Evolutionary conservation across 2,888 invertebrate genomes (phyloP).

Genomic region (Tenthredo amoena): DNA sequence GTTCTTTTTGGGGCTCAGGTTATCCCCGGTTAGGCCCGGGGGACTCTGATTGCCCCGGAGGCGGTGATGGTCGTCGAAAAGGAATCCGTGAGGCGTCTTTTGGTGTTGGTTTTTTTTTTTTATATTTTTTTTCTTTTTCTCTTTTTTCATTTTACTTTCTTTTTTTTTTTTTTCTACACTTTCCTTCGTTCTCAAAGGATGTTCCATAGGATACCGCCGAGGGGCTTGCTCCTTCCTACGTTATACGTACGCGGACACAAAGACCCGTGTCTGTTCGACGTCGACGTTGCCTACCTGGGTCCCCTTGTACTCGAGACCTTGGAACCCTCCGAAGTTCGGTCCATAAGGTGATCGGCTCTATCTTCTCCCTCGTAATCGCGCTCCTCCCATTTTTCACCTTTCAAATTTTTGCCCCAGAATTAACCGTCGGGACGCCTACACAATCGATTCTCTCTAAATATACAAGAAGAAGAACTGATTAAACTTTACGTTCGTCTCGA

Average conservation of each 20-base stretch:
- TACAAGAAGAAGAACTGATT: neutral
- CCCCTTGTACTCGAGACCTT: slow-evolving; percentile 33
- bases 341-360: slow-evolving; percentile 34
- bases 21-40: slow-evolving; percentile 35
- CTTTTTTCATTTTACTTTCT: neutral
- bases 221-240: slow-evolving; percentile 6
- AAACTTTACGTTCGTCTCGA: too few species aligned
- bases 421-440: neutral
- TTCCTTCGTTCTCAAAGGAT: slow-evolving; percentile 43
- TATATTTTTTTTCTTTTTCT: neutral
- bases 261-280: slow-evolving; percentile 36
- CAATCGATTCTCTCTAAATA: neutral
- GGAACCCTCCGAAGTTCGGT: neutral
- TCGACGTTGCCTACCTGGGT: slow-evolving; percentile 32
- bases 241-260: slow-evolving; percentile 44
- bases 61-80: slow-evolving; percentile 15
- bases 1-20: slow-evolving; percentile 6
- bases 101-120: neutral
- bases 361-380: slow-evolving; percentile 26
- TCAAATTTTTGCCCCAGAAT: slow-evolving; percentile 14
- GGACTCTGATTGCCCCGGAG: slow-evolving; percentile 25
- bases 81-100: slow-evolving; percentile 36
- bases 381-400: slow-evolving; percentile 29
- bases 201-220: slow-evolving; percentile 38
- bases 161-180: neutral